Conservation (phyloP, 2,113 vertebrate species). For the Antechinus flavipes region DNA sequence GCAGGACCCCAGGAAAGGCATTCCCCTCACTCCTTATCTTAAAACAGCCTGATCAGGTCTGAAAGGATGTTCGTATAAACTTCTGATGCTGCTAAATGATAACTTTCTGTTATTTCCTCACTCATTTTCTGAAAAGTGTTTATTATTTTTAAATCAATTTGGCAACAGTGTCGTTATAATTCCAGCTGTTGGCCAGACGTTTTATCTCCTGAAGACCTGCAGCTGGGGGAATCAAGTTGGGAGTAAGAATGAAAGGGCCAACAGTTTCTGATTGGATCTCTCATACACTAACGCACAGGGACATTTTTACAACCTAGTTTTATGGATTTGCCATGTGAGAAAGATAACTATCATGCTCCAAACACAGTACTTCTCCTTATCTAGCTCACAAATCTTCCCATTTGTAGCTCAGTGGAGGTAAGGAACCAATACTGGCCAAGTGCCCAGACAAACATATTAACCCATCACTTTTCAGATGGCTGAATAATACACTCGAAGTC, state of each 20-base stretch:
- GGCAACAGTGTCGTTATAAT: slow-evolving; percentile 57
- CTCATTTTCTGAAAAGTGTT: slow-evolving; percentile 36
- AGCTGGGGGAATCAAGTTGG: not conserved
- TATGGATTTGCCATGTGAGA: not conserved
- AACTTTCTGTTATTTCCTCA: slow-evolving; percentile 24
- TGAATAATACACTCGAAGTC: not conserved
- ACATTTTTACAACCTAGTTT: not conserved
- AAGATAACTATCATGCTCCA: not conserved
- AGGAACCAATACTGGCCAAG: not conserved
- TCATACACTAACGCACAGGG: too few species aligned
- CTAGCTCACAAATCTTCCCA: not conserved
- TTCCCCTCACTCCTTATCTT: slow-evolving; percentile 15
- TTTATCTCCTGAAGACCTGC: not conserved
- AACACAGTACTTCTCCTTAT: not conserved
- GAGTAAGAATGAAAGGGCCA: not conserved
- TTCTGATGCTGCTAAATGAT: slow-evolving; percentile 67
- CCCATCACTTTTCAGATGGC: not conserved
- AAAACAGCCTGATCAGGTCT: slow-evolving; percentile 37
- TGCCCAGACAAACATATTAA: not conserved
- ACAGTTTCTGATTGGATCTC: not conserved
- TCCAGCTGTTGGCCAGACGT: slow-evolving; percentile 48
- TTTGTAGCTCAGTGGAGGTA: not conserved
- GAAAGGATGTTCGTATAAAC: slow-evolving; percentile 42
- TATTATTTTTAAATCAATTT: slow-evolving; percentile 57
- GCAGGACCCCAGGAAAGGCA: not conserved